Conservation (phyloP, 2,113 vertebrate species). For the Poecilia latipinna region DNA sequence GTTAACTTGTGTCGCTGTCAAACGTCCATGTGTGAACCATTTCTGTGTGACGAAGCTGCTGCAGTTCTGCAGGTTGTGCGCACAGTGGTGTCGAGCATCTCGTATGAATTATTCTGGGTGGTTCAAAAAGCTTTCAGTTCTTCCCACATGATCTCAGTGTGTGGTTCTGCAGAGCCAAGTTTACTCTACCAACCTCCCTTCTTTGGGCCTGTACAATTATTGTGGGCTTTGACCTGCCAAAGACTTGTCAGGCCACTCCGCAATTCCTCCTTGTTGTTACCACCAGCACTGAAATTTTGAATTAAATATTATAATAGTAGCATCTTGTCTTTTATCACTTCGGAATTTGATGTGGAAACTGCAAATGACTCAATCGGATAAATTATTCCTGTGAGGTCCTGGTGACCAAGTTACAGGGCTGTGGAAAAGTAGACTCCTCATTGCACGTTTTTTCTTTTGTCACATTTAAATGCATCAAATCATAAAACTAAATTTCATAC, state of each 20-base stretch:
- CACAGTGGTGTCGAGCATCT: conserved; percentile 25
- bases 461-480: not conserved
- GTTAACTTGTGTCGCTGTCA: conserved; percentile 11
- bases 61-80: conserved; percentile 29
- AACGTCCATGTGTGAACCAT: conserved; percentile 16
- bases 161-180: conserved; percentile 50
- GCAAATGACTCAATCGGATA: conserved; percentile 38
- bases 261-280: conserved; percentile 13
- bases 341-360: conserved; percentile 44
- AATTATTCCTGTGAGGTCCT: conserved; percentile 48
- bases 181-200: conserved; percentile 46
- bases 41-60: conserved; percentile 15
- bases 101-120: conserved; percentile 37
- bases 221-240: conserved; percentile 43
- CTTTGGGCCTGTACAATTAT: conserved; percentile 31
- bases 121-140: conserved; percentile 24
- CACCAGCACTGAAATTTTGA: conserved; percentile 35
- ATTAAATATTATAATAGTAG: conserved; percentile 40
- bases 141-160: conserved; percentile 42
- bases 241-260: conserved; percentile 16
- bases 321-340: conserved; percentile 37
- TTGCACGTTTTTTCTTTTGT: not conserved
- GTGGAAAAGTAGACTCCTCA: not conserved
- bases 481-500: not conserved
- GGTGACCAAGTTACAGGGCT: not conserved